Conservation (phyloP, 2,113 vertebrate genomes). For the Bufo bufo region DNA sequence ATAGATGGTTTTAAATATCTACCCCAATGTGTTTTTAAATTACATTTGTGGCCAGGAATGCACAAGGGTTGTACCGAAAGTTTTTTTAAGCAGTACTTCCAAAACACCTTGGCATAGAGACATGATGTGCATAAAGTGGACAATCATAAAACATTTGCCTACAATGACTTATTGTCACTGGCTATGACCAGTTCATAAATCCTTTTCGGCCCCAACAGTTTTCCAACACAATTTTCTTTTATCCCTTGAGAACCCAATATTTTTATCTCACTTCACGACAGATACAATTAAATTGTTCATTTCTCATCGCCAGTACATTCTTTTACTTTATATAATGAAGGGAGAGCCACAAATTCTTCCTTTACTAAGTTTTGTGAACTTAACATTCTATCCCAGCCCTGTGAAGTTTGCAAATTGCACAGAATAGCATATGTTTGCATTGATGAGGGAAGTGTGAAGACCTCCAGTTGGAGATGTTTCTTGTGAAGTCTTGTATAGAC, state of each 20-base stretch:
- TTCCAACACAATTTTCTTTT: not conserved
- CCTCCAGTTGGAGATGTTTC: constrained; percentile 51
- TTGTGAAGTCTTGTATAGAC: constrained; percentile 47
- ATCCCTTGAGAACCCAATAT: constrained; percentile 45
- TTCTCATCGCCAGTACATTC: not conserved
- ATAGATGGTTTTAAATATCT: too few relatives aligned
- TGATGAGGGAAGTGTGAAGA: constrained; percentile 54
- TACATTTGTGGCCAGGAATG: too few relatives aligned
- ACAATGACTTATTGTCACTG: not conserved
- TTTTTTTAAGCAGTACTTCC: not conserved
- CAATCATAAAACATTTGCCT: not conserved
- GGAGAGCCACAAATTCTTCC: not conserved
- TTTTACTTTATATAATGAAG: not conserved
- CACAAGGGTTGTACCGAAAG: too few relatives aligned
- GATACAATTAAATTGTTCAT: not conserved
- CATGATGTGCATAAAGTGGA: not conserved
- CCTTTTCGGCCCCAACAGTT: not conserved
- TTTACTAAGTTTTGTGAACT: constrained; percentile 19
- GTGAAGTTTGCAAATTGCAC: constrained; percentile 49
- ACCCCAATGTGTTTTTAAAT: too few relatives aligned
- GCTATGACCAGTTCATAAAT: not conserved
- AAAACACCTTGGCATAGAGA: not conserved
- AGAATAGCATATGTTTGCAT: constrained; percentile 54
- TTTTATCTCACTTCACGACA: not conserved
- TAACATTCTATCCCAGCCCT: constrained; percentile 26